These are phyloP conservation scores for Drosophila rellima DNA, from an alignment of 2,888 invertebrate species.

Conservation along the genomic window DNA sequence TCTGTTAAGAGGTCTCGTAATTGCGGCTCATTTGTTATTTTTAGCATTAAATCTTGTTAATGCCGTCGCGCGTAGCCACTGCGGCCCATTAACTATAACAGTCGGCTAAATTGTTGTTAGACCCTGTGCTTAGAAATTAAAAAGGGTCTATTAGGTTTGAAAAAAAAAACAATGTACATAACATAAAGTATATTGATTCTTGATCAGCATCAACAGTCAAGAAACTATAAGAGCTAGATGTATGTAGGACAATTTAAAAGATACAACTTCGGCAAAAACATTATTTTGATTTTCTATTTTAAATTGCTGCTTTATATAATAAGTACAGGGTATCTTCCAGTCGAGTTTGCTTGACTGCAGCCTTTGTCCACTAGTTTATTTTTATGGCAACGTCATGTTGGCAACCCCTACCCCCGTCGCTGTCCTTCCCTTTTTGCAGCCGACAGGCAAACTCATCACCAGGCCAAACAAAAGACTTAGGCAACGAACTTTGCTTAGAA, in stretches of 20 bases:
- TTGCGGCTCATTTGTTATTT: slow-evolving; percentile 78
- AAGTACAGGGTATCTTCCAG: background rate
- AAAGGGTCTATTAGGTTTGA: background rate
- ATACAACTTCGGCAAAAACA: too few species aligned
- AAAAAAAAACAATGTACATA: too few species aligned
- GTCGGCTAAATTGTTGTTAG: slow-evolving; percentile 39
- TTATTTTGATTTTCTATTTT: background rate
- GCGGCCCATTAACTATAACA: slow-evolving; percentile 70
- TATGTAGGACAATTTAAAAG: too few species aligned
- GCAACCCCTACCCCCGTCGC: slow-evolving; percentile 9
- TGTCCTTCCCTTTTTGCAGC: slow-evolving; percentile 1
- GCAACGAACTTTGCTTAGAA: slow-evolving; percentile 70
- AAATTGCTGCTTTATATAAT: background rate
- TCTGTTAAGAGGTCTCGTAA: slow-evolving; percentile 54
- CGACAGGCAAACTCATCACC: slow-evolving; percentile 33
- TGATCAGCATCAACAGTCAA: too few species aligned
- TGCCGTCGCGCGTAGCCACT: slow-evolving; percentile 60
- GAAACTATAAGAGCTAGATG: too few species aligned
- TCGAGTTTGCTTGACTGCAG: too few species aligned
- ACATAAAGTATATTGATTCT: too few species aligned
- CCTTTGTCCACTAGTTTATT: slow-evolving; percentile 28
- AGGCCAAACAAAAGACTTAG: slow-evolving; percentile 75
- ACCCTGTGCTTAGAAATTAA: background rate
- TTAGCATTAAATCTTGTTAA: slow-evolving; percentile 71
- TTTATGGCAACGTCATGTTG: slow-evolving; percentile 66